Percentiles rank a stretch among this genome's conserved stretches.
phyloP scores from a whole-genome alignment of 1,140 invertebrate species.

The Aethina tumida region DNA sequence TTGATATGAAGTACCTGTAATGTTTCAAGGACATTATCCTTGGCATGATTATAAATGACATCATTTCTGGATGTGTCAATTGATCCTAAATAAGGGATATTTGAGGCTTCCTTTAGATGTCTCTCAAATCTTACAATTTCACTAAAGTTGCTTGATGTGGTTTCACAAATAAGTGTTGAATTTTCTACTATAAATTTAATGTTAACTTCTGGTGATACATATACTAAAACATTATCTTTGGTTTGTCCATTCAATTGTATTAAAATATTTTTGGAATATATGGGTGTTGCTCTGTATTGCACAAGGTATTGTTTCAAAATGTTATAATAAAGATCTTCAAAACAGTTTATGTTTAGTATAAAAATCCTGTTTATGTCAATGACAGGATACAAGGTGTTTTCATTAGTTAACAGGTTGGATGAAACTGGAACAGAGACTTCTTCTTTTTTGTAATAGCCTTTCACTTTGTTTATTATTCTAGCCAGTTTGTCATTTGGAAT shows the following conservation, averaged over 20 bases:
- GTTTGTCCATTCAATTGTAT: conserved; percentile 14
- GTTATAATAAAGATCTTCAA: conserved; percentile 9
- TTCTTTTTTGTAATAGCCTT: conserved; percentile 1
- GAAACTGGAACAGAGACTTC: conserved; percentile 4
- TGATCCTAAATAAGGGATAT: conserved; percentile 2
- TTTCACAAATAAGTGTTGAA: neutral
- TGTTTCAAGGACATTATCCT: too few species aligned
- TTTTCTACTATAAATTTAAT: conserved; percentile 2
- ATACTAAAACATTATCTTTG: neutral
- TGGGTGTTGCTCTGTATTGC: conserved; percentile 1
- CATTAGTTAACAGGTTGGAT: conserved; percentile 7
- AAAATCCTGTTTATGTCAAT: conserved; percentile 19
- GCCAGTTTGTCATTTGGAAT: conserved; percentile 3
- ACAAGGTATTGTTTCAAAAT: conserved; percentile 14
- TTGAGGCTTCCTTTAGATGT: neutral
- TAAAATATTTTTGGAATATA: conserved; percentile 10
- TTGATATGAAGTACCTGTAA: too few species aligned
- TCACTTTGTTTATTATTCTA: conserved; percentile 1
- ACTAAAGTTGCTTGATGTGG: conserved; percentile 6
- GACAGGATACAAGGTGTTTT: conserved; percentile 13
- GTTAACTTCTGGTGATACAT: neutral
- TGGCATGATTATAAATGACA: too few species aligned
- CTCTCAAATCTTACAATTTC: conserved; percentile 8
- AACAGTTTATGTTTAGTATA: conserved; percentile 11
- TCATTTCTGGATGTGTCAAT: too few species aligned